These are phyloP conservation scores for Pteropus alecto DNA, from an alignment of 2,113 vertebrate genomes.

Conservation along the genomic window DNA sequence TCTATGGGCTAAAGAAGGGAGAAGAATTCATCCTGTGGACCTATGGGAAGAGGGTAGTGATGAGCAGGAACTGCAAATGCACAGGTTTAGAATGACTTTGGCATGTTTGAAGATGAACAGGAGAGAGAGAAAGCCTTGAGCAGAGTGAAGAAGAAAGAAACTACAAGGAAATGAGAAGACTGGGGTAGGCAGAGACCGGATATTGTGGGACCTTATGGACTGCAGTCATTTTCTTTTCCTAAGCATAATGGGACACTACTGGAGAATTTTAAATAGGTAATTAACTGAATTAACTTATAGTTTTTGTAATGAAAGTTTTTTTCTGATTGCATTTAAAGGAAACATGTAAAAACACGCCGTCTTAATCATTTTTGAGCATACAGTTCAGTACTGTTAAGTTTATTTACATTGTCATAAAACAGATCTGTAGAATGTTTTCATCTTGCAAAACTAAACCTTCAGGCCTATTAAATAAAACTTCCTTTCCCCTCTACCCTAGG, in stretches of 20 bases:
- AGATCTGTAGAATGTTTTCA: neutral
- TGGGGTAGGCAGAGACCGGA: neutral
- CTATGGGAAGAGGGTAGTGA: neutral
- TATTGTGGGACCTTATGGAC: neutral
- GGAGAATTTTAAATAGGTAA: neutral
- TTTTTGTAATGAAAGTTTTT: neutral
- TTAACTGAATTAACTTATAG: neutral
- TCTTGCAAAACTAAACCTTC: neutral
- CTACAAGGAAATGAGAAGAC: neutral
- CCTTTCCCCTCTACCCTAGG: neutral
- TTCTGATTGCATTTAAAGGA: neutral
- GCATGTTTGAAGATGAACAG: neutral
- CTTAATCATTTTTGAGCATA: neutral
- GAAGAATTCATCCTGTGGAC: neutral
- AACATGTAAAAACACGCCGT: neutral
- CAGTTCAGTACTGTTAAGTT: neutral
- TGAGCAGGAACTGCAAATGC: neutral
- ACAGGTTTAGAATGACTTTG: neutral
- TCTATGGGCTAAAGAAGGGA: neutral
- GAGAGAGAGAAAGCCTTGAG: neutral
- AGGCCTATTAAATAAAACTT: neutral
- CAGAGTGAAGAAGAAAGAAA: neutral
- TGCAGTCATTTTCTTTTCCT: neutral
- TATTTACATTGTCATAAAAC: neutral
- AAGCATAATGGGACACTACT: neutral